Evolutionary conservation across 1,140 invertebrate species (phyloP), one percentile per base, ranked within the genome.

Genomic region (Zaprionus davidi): DNA sequence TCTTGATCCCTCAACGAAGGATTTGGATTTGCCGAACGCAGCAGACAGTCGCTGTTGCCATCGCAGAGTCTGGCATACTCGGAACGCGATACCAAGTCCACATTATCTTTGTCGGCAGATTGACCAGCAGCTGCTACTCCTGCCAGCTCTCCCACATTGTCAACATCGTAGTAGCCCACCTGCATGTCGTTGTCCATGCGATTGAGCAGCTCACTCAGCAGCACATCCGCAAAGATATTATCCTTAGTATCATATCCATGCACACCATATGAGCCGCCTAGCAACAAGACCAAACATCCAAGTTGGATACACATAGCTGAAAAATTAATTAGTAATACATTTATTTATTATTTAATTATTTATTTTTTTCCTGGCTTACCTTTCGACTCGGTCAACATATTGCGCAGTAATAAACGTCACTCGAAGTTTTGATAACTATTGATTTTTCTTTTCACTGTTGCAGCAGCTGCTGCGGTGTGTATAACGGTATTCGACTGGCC

Each of bases 1-100:
- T 99, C 98, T 77, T 98, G 96, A 92, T 99, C 98, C 13, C 98
- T 93, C 44, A 98, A 94, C 75, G 96, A 96, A 2, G 96, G 96
- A 92, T 95, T 95, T 0, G 95, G 94, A 51, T 63, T 76, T 12
- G 44, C 72, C 20, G 80, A 71, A 15, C 73, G 81, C 31, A 87
- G 46, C 11, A 87, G 55, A 46, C 83, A 87, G 38, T 87, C 84
- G 17, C 38, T 69, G 38, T 68, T 78, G 12, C 93, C 94, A 5
- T 81, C 82, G 36, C 83, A 92, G 31, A 92, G 58, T 41, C 79
- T 76, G 7, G 84, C 76, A 46, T 96, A 91, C 95, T 92, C 90
- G 36, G 92, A 95, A 34, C 92, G 93, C 44, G 93, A 93, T 83
- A 95, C 94, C 69, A 95, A 79, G 5, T 92, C 91, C 38, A 92